These are phyloP conservation scores for Drusus annulatus DNA, from an alignment of 1,140 invertebrate species.

Conservation along the genomic window DNA sequence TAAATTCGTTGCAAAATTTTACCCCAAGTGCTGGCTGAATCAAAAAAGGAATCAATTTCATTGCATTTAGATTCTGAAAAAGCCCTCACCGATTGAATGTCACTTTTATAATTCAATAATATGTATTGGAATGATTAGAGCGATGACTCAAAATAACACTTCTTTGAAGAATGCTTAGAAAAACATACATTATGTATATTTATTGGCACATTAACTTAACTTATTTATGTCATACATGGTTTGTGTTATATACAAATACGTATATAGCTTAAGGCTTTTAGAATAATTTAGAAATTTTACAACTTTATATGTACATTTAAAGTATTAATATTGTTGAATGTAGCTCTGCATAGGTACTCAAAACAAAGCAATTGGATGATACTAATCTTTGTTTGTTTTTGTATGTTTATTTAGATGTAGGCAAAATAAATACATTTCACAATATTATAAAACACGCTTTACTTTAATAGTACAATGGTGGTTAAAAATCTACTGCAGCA, in stretches of 20 bases:
- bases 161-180: neutral
- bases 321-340: conserved; percentile 1
- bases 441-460: too few species aligned
- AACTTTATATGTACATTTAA: neutral
- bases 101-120: too few species aligned
- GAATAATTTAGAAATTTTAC: conserved; percentile 19
- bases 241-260: conserved; percentile 21
- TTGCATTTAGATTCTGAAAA: neutral
- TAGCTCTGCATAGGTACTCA: neutral
- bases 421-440: too few species aligned
- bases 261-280: neutral
- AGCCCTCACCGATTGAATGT: too few species aligned
- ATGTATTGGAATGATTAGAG: neutral
- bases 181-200: neutral
- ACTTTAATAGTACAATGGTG: too few species aligned
- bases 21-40: neutral
- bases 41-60: neutral
- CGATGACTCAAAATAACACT: neutral
- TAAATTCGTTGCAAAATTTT: conserved; percentile 9
- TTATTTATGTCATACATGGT: conserved; percentile 22
- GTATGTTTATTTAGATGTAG: too few species aligned
- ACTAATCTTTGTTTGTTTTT: too few species aligned
- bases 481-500: too few species aligned
- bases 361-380: too few species aligned
- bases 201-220: conserved; percentile 8